phyloP scores from a whole-genome alignment of 1,140 invertebrate genomes.

The Dolichoris vasculosae region DNA sequence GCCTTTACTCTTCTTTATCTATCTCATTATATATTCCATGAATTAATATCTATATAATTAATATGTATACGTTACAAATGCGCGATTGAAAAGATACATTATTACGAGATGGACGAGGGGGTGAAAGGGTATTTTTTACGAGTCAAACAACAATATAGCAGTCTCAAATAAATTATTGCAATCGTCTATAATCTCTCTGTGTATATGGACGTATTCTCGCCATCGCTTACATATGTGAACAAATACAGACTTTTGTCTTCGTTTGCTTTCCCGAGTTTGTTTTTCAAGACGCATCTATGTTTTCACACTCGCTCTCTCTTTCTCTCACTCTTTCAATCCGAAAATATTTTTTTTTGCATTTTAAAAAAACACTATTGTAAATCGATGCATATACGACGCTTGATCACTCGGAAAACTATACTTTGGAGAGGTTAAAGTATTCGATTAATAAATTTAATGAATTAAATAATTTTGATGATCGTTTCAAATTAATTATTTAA shows the following conservation, averaged over 20 bases:
- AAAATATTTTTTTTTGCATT: background rate
- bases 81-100: background rate
- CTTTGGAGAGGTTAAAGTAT: background rate
- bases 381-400: background rate
- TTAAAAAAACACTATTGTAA: background rate
- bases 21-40: background rate
- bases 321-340: background rate
- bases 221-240: background rate
- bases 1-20: background rate
- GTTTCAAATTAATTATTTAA: background rate
- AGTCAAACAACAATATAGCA: slow-evolving; percentile 33
- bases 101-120: background rate
- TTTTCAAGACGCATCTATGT: background rate
- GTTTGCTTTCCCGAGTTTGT: background rate
- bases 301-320: background rate
- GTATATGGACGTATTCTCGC: background rate
- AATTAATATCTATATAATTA: background rate
- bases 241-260: background rate
- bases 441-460: background rate
- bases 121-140: background rate
- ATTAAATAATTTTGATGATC: background rate
- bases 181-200: slow-evolving; percentile 46
- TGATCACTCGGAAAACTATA: background rate
- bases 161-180: slow-evolving; percentile 54
- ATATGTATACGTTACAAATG: slow-evolving; percentile 18